Conservation (phyloP, 2,888 invertebrate genomes). For the Aspidapion aeneum region DNA sequence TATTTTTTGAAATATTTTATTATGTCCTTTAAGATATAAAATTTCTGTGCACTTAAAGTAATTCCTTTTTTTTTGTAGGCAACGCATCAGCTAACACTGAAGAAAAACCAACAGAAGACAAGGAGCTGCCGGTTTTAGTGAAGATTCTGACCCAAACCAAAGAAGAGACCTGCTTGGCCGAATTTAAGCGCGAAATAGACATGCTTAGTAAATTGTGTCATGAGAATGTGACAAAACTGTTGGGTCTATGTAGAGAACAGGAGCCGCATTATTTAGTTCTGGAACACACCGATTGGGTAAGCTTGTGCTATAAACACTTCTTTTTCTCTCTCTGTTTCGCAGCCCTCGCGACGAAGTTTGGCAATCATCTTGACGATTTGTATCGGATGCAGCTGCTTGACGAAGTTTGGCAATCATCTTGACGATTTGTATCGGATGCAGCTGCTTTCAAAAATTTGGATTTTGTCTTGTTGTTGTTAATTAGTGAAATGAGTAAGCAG, state of each 20-base stretch:
- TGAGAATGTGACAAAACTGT: conserved; percentile 72
- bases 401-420: no score
- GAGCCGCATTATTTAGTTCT: conserved; percentile 88
- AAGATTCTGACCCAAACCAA: conserved; percentile 74
- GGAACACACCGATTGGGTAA: conserved; percentile 92
- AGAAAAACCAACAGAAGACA: conserved; percentile 41
- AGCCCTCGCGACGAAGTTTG: no score
- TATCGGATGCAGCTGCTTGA: no score
- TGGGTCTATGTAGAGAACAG: conserved; percentile 77
- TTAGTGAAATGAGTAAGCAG: no score
- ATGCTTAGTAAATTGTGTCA: conserved; percentile 81
- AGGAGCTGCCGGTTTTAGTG: conserved; percentile 61
- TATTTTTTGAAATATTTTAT: no score
- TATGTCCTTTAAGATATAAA: no score
- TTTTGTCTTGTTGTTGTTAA: no score
- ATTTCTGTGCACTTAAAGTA: background rate
- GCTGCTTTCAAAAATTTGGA: no score
- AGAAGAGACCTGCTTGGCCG: conserved; percentile 73
- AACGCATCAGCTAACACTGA: background rate
- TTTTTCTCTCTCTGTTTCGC: background rate
- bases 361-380: no score
- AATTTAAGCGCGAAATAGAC: conserved; percentile 88
- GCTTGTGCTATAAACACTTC: conserved; percentile 28
- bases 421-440: no score
- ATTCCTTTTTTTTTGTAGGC: background rate